phyloP scores from a whole-genome alignment of 2,888 invertebrate genomes.

The Marasmarcha lunaedactyla region DNA sequence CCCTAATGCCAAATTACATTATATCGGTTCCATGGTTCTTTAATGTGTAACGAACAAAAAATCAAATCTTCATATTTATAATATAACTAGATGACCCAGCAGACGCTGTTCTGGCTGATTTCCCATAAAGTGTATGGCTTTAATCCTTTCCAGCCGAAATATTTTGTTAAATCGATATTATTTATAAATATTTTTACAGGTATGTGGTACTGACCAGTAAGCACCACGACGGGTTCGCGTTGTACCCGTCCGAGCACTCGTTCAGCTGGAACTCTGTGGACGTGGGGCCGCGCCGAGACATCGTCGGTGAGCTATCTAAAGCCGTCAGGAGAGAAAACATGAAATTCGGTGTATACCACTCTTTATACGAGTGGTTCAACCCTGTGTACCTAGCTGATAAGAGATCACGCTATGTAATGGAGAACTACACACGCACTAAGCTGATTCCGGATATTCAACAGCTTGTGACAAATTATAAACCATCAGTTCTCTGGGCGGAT shows the following conservation, averaged over 20 bases:
- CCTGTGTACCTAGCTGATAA: slow-evolving; percentile 83
- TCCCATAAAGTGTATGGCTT: too few relatives aligned
- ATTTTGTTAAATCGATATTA: too few relatives aligned
- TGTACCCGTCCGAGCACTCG: slow-evolving; percentile 85
- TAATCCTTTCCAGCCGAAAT: too few relatives aligned
- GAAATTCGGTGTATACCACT: slow-evolving; percentile 87
- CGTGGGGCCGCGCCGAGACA: slow-evolving; percentile 80
- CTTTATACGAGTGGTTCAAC: slow-evolving; percentile 90
- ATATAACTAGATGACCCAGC: too few relatives aligned
- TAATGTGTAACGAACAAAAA: too few relatives aligned
- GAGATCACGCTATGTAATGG: slow-evolving; percentile 69
- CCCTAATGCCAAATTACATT: too few relatives aligned
- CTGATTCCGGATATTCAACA: slow-evolving; percentile 87
- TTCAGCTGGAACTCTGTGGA: slow-evolving; percentile 89
- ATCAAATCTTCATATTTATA: too few relatives aligned
- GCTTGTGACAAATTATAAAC: slow-evolving; percentile 75
- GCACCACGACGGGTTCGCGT: slow-evolving; percentile 88
- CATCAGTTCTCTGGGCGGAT: slow-evolving; percentile 92
- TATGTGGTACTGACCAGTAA: slow-evolving; percentile 88
- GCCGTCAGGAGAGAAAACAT: slow-evolving; percentile 75
- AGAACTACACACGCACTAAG: slow-evolving; percentile 77
- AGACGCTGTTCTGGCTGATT: too few relatives aligned
- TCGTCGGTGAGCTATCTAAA: slow-evolving; percentile 80
- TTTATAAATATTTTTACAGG: slow-evolving; percentile 62
- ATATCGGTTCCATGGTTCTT: too few relatives aligned